Evolutionary conservation across 2,113 vertebrate species (phyloP), one percentile per base, ranked within the genome.

Genomic region (Hystrix cristata): DNA sequence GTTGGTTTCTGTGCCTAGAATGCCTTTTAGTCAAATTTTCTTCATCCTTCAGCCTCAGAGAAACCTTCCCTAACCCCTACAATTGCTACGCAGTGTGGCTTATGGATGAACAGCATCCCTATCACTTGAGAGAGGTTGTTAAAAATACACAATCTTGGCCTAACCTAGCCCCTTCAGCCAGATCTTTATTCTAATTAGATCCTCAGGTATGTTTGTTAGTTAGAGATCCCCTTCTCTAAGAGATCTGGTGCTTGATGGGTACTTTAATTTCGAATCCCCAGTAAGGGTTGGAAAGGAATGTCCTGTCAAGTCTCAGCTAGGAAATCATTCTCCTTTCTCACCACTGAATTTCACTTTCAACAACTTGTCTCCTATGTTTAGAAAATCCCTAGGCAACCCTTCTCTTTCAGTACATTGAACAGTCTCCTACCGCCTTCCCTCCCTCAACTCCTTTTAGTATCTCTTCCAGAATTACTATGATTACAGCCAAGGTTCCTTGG

Each of bases 131-230:
- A 82, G 55, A 82, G 55, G 53, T 31, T 78, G 5, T 86, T 92
- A 67, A 76, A 83, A 90, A 90, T 65, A 64, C 60, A 88, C 31
- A 93, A 19, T 67, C 10, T 7, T 27, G 57, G 46, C 7, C 4
- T 71, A 7, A 43, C 12, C 7, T 53, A 76, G 59, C 60, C 38
- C 31, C 23, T 79, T 85, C 18, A 34, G n/a, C 72, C 48, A 51
- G 62, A 76, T 31, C 55, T 80, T 9, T 60, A 72, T 88, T 80
- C 87, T 62, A 79, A 90, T 79, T 64, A 96, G 88, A 81, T 60
- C 76, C 8, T 31, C 29, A 43, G 4, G 51, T 31, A 13, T 60
- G n/a, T 87, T n/a, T 21, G 43, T 69, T 81, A 59, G 6, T 57
- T 65, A 64, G 87, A 38, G 48, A 71, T 10, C 0, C 25, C 10